These are phyloP conservation scores for Sternarchorhynchus goeldii DNA, from an alignment of 2,797 vertebrate genomes.

Conservation along the genomic window DNA sequence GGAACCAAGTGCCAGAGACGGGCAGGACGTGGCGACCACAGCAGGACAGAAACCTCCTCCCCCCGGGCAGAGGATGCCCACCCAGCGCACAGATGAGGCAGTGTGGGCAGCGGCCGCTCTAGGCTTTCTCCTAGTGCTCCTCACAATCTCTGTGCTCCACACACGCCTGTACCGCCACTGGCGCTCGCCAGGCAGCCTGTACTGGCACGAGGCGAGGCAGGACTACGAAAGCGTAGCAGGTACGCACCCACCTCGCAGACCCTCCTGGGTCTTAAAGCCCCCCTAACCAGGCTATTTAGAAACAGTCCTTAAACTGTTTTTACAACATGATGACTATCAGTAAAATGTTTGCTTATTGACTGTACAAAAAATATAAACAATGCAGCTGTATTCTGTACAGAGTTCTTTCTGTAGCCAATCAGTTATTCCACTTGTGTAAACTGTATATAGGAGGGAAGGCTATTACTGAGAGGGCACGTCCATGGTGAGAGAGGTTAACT, in stretches of 20 bases:
- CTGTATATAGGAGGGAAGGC: no score
- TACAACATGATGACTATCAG: no score
- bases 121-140: conserved; percentile 83
- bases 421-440: no score
- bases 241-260: conserved; percentile 56
- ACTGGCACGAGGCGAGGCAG: conserved; percentile 77
- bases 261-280: no score
- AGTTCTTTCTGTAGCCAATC: no score
- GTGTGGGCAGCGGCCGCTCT: conserved; percentile 87
- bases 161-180: conserved; percentile 86
- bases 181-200: conserved; percentile 79
- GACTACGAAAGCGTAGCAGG: conserved; percentile 86
- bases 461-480: no score
- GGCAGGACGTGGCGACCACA: conserved; percentile 42
- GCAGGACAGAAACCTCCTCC: not conserved
- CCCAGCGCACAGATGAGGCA: conserved; percentile 81
- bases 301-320: no score
- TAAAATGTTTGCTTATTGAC: no score
- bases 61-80: conserved; percentile 56
- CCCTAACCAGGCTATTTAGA: no score
- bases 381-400: no score
- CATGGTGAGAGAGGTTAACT: no score
- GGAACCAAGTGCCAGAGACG: conserved; percentile 23
- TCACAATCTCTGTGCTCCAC: conserved; percentile 84
- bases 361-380: no score